Conservation (phyloP, 2,888 invertebrate genomes). For the Octodonta nipae region DNA sequence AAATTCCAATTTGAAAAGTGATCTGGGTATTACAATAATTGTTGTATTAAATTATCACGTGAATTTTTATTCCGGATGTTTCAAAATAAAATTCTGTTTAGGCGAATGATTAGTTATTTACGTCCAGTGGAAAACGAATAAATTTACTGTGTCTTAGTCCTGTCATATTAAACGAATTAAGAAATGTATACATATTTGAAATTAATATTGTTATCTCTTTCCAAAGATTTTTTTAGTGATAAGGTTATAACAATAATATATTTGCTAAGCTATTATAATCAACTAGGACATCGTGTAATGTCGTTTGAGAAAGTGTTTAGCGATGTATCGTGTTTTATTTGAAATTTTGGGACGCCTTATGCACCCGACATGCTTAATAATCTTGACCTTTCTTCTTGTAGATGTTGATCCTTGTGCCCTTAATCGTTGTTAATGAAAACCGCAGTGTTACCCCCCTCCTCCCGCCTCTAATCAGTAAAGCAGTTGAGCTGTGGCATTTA, state of each 20-base stretch:
- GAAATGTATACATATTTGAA: conserved; percentile 37
- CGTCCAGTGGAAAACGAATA: conserved; percentile 30
- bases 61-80: too few species aligned
- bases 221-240: conserved; percentile 38
- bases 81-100: too few species aligned
- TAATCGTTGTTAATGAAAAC: conserved; percentile 26
- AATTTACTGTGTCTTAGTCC: conserved; percentile 39
- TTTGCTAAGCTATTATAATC: conserved; percentile 28
- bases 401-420: conserved; percentile 29
- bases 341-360: conserved; percentile 16
- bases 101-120: conserved; percentile 2
- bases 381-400: conserved; percentile 27
- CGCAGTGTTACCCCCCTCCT: conserved; percentile 31
- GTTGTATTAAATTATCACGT: too few species aligned
- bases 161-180: conserved; percentile 39
- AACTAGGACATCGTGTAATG: conserved; percentile 25
- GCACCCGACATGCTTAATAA: conserved; percentile 19
- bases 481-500: conserved; percentile 34
- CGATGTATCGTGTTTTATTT: conserved; percentile 10
- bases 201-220: conserved; percentile 37
- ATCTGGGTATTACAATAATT: too few species aligned
- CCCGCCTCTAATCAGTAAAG: too few species aligned
- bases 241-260: conserved; percentile 28
- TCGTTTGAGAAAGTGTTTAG: not conserved
- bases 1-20: too few species aligned